Base-by-base conservation (phyloP, 2,113 vertebrate genomes). In the Triplophysa siluroides region DNA sequence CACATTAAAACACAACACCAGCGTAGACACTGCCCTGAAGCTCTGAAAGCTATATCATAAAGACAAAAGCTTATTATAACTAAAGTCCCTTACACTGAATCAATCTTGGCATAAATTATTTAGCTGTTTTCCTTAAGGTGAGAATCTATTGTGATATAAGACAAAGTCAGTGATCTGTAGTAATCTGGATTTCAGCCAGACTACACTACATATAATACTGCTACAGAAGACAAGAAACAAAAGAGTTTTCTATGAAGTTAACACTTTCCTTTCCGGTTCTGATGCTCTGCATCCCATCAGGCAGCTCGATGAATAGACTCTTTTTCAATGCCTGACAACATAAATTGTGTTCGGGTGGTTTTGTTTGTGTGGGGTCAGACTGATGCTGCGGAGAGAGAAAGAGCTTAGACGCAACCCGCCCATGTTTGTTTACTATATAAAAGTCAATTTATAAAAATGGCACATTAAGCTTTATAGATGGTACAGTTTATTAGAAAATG, bases 281-380 rank as follows among this genome's bases (percentile, higher is more conserved):
- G 58, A 18, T 81, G 66, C 52, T 54, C 75, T 66, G 4, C 33
- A 45, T 60, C 64, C 62, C 52, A 58, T 65, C 69, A 63, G 69
- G 18, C 41, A 10, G n/a, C 29, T 52, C 45, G 43, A 14, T 76
- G 56, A 74, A 56, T 76, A 45, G 54, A 52, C 41, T 38, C 12
- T 1, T 12, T 76, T 63, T 78, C 78, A 65, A 78, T 54, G 60
- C 81, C 67, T 38, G 68, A 72, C 60, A 33, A 63, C 50, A 76
- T 82, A 78, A 82, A 82, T 82, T 54, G 75, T 82, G 60, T 82
- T 33, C 23, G 6, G 69, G 61, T 71, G 52, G 60, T 78, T 38
- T 56, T 65, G 67, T 65, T 50, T 54, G 19, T 69, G 74, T 58
- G 29, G 71, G 65, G 23, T 38, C 29, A 18, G 7, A 83, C 38